Base-by-base conservation (phyloP, 2,888 invertebrate species). In the Megamerina dolium region DNA sequence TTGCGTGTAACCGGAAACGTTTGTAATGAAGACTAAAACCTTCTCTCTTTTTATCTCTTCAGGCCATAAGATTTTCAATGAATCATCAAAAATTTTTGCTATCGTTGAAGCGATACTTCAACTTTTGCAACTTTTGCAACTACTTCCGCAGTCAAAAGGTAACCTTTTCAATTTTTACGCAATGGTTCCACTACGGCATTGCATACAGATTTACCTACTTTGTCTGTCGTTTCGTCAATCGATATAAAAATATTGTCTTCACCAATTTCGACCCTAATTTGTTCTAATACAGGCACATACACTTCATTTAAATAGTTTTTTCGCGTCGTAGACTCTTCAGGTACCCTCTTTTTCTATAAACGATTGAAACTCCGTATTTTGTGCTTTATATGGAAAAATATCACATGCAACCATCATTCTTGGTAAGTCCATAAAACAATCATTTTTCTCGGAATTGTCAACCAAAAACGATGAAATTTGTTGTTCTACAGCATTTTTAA, bases 151-250 rank as follows among this genome's bases (percentile, higher is more conserved):
- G 42, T 46, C 14, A 46, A 35, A 18, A 36, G 36, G 31, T 43
- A 46, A 20, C 33, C 40, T 31, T 39, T 21, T 39, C 37, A 34
- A 40, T 34, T 34, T 27, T 44, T 26, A 8, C 31, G 39, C 39
- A 48, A 48, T 5, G 44, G 48, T n/a, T 36, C 38, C 19, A 41
- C 30, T 29, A 41, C 35, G 17, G 38, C 41, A 20, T 46, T 41
- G 4, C 40, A 31, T 26, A 45, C 41, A 14, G 13, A 26, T 21
- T 37, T 32, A 3, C 43, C 37, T 23, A 37, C 43, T 37, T 43
- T 43, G 26, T 37, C 43, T 13, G 43, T 43, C 5, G 43, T 43
- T 33, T 43, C 39, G 21, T 44, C 38, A 23, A 44, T 43, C 10
- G 43, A 38, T n/a, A 38, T 34, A 33, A 43, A 43, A 33, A 43